Percentiles rank a stretch among this genome's conserved stretches.
Evolutionary conservation across 2,113 vertebrate genomes (phyloP).

Genomic region (Delphinapterus leucas): DNA sequence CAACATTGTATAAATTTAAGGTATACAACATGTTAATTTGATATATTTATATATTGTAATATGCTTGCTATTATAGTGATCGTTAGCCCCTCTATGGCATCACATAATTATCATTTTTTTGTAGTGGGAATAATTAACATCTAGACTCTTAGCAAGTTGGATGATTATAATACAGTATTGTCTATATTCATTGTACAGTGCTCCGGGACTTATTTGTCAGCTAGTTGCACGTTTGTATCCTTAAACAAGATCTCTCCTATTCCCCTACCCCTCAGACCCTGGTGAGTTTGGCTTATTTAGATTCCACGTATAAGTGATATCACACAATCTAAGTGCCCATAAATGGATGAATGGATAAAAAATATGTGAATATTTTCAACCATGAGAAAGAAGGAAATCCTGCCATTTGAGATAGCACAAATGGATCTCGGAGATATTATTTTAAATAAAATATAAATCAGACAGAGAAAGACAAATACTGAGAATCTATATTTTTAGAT

Average conservation of each 20-base stretch:
- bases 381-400: background rate
- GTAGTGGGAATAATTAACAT: background rate
- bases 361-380: background rate
- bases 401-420: background rate
- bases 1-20: background rate
- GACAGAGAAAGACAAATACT: background rate
- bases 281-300: background rate
- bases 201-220: background rate
- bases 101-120: background rate
- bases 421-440: background rate
- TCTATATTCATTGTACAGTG: background rate
- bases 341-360: background rate
- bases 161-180: slow-evolving; percentile 7
- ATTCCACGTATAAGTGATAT: background rate
- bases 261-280: background rate
- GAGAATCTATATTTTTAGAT: background rate
- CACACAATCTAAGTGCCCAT: background rate
- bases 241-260: background rate
- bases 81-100: background rate
- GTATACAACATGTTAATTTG: background rate
- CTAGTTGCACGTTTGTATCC: background rate
- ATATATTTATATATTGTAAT: background rate
- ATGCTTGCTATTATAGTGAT: background rate
- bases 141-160: background rate
- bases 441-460: background rate